Evolutionary conservation across 2,113 vertebrate genomes (phyloP), one percentile per base, ranked within the genome.

Genomic region (Nerophis lumbriciformis): DNA sequence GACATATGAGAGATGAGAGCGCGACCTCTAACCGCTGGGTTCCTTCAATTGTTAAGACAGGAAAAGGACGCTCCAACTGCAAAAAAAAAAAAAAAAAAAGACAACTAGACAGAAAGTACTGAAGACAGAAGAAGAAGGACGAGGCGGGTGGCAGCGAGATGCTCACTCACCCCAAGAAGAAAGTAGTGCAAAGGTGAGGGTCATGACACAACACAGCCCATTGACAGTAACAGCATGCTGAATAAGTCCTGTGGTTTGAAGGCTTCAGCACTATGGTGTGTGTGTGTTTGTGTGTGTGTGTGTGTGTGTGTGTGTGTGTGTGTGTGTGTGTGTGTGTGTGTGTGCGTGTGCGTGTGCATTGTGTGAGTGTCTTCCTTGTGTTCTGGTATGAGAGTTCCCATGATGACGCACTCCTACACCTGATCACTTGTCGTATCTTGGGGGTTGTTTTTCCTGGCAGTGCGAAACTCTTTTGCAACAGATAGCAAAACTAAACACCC

Each of bases 41-140:
- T 89, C 85, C 87, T 84, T 68, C 81, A 63, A 88, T 89, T 88
- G 87, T 88, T 83, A 50, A 3, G 37, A 39, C 82, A 85, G 85
- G 84, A 88, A 56, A 56, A 84, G 63, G 52, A 28, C 55, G 5
- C 70, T 71, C 53, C 35, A n/a, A 47, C 51, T 52, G 5, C 0
- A 78, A 75, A 72, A 19, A 19, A 19, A 19, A 19, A 19, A 75
- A 78, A 81, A 78, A 13, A 75, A 66, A 67, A 15, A 58, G 35
- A 35, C 10, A 56, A 56, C 35, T 54, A 15, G 11, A 39, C 38
- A 45, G 15, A 75, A 71, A 84, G 68, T 54, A 65, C 53, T 5
- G 8, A 53, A 53, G 66, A 70, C 47, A 67, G 59, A 50, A 13
- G n/a, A 56, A 52, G 53, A 56, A 57, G 61, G 49, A 35, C 8